phyloP scores from a whole-genome alignment of 2,113 vertebrate species.

The Orientallactaga bullata region DNA sequence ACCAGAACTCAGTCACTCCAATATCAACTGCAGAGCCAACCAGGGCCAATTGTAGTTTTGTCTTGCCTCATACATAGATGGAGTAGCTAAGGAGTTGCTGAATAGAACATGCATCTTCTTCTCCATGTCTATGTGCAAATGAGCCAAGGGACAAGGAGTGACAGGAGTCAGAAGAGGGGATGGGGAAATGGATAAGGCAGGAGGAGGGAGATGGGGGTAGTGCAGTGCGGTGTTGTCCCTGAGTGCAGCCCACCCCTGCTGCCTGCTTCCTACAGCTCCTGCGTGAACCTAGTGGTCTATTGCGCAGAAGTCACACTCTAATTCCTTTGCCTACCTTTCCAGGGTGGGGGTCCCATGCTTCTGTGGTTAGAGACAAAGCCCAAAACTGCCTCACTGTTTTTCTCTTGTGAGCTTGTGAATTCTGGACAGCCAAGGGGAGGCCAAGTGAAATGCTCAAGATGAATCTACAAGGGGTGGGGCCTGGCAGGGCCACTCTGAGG shows the following conservation, averaged over 20 bases:
- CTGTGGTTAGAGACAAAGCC: neutral
- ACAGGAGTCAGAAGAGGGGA: too few relatives aligned
- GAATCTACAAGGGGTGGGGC: fast-evolving
- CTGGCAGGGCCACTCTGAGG: too few relatives aligned
- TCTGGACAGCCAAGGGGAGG: fast-evolving
- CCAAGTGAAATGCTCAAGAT: neutral
- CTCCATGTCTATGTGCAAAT: neutral
- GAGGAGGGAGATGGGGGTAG: too few relatives aligned
- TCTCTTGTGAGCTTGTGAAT: neutral
- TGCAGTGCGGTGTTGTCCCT: fast-evolving
- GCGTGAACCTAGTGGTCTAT: neutral
- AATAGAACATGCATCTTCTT: neutral
- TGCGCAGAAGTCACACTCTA: neutral
- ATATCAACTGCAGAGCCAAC: too few relatives aligned
- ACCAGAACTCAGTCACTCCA: neutral
- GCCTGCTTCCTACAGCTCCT: neutral
- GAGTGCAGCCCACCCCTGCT: neutral
- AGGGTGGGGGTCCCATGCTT: neutral
- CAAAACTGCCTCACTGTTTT: neutral
- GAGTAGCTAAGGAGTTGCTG: neutral
- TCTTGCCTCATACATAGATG: neutral
- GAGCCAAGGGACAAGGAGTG: neutral
- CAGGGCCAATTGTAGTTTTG: neutral
- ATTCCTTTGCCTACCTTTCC: neutral
- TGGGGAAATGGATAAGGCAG: fast-evolving